phyloP scores from a whole-genome alignment of 2,888 invertebrate species.

The Stramonita haemastoma region DNA sequence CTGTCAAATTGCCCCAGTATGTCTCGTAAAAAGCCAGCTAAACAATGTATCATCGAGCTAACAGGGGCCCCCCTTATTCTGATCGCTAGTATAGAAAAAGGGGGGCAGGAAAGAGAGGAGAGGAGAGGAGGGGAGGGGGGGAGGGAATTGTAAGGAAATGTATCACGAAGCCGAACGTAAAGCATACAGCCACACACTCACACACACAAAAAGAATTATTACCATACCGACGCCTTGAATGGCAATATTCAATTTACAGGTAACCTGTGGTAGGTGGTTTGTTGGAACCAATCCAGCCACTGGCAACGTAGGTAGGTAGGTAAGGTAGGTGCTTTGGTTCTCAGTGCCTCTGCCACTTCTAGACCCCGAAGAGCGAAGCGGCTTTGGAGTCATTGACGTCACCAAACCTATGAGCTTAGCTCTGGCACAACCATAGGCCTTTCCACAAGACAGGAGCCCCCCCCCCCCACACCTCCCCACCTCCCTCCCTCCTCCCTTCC shows the following conservation, averaged over 20 bases:
- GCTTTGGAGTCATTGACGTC: slow-evolving; percentile 28
- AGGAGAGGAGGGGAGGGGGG: too few relatives aligned
- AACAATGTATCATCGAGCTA: too few relatives aligned
- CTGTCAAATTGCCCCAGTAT: too few relatives aligned
- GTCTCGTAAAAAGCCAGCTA: too few relatives aligned
- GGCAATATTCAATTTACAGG: slow-evolving; percentile 4
- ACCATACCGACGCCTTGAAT: slow-evolving; percentile 11
- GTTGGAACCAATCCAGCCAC: background rate
- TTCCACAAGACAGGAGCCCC: too few relatives aligned
- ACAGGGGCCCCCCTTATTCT: too few relatives aligned
- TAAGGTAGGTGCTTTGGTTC: background rate
- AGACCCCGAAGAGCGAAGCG: background rate
- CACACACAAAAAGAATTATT: background rate
- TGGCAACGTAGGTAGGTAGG: background rate
- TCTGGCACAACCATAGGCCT: background rate
- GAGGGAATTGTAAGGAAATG: too few relatives aligned
- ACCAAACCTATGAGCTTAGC: background rate
- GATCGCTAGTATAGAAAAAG: too few relatives aligned
- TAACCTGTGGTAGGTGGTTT: background rate
- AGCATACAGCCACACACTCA: background rate
- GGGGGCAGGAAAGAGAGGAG: too few relatives aligned
- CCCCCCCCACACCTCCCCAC: too few relatives aligned
- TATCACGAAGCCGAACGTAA: too few relatives aligned
- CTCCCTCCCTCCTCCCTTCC: background rate
- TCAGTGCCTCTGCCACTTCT: background rate